Conservation (phyloP, 2,888 invertebrate genomes). For the Periphyllus acericola region DNA sequence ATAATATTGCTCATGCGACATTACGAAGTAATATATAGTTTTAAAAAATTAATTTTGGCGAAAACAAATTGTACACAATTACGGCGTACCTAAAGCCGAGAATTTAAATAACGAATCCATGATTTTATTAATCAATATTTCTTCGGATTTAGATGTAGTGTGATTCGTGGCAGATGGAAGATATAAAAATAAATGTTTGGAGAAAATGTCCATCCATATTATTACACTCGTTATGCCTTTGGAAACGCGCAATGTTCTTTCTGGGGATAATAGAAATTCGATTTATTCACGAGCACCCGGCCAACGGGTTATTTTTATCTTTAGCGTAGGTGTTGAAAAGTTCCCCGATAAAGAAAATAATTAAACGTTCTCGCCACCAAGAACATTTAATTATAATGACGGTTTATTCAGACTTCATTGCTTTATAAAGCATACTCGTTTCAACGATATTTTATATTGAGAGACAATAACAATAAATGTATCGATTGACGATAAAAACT, state of each 20-base stretch:
- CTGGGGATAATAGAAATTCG: slow-evolving; percentile 32
- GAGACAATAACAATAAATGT: neutral
- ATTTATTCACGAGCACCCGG: slow-evolving; percentile 46
- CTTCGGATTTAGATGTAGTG: neutral
- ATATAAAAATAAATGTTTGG: neutral
- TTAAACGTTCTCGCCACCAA: neutral
- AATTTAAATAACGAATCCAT: too few relatives aligned
- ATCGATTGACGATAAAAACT: neutral
- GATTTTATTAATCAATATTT: slow-evolving; percentile 3
- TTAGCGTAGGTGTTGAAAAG: slow-evolving; percentile 48
- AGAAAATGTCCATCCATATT: neutral
- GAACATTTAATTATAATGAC: neutral
- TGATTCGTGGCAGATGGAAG: neutral
- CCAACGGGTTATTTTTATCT: slow-evolving; percentile 56
- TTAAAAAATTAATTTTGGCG: neutral
- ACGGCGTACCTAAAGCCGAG: too few relatives aligned
- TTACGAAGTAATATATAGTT: neutral
- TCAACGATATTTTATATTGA: neutral
- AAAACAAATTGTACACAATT: too few relatives aligned
- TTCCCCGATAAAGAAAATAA: slow-evolving; percentile 27
- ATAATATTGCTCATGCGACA: neutral
- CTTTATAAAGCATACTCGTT: neutral
- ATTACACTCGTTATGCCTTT: neutral
- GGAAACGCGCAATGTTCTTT: neutral
- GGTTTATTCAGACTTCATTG: neutral